phyloP scores from a whole-genome alignment of 2,888 invertebrate species.

The Strigamia crassipes region DNA sequence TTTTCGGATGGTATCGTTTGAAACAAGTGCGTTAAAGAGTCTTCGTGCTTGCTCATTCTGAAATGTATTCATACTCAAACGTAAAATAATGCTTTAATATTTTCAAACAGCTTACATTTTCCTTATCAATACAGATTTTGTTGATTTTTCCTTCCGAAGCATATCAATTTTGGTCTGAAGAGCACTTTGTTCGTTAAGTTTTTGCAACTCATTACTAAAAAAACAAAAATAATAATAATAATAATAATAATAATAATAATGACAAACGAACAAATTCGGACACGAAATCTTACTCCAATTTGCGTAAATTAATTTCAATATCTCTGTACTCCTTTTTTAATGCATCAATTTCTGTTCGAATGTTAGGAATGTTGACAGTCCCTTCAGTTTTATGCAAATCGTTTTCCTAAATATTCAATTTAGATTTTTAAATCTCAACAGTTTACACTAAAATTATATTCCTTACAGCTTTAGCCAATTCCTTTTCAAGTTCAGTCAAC shows the following conservation, averaged over 20 bases:
- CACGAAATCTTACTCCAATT: conserved; percentile 6
- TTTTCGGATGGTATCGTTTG: conserved; percentile 33
- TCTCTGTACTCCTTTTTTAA: neutral
- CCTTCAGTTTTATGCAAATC: conserved; percentile 6
- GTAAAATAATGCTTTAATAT: neutral
- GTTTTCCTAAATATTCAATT: neutral
- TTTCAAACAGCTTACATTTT: conserved; percentile 20
- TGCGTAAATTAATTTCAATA: neutral
- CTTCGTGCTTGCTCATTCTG: neutral
- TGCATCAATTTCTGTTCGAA: neutral
- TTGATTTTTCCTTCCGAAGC: conserved; percentile 1
- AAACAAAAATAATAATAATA: neutral
- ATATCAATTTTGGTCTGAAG: conserved; percentile 3
- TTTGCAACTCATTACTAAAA: neutral
- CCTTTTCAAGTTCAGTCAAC: neutral
- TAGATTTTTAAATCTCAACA: neutral
- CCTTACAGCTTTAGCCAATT: conserved; percentile 26
- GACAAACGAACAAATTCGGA: neutral
- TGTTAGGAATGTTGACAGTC: neutral
- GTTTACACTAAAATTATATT: neutral
- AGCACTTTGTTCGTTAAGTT: conserved; percentile 4
- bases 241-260: too few species aligned
- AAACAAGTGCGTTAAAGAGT: neutral
- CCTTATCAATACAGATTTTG: neutral
- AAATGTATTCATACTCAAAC: neutral